Evolutionary conservation across 2,888 invertebrate species (phyloP).

Genomic region (Netelia melanura): DNA sequence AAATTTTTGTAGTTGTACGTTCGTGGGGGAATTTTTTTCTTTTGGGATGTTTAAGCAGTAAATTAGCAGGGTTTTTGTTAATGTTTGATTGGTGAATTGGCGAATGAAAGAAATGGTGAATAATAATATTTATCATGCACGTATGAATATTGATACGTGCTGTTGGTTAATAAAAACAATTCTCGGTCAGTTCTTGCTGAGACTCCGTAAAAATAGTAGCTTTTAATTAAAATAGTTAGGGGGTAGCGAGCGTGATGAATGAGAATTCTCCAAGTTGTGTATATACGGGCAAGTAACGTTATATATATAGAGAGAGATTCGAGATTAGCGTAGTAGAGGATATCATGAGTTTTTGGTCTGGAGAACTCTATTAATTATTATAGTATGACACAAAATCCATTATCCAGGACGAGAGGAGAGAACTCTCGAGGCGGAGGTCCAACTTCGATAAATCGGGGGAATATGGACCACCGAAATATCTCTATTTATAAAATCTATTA

Average conservation of each 20-base stretch:
- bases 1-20: too few relatives aligned
- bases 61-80: background rate
- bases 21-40: too few relatives aligned
- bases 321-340: constrained; percentile 37
- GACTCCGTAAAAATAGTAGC: constrained; percentile 77
- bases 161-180: constrained; percentile 14
- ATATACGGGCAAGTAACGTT: constrained; percentile 32
- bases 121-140: background rate
- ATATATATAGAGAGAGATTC: constrained; percentile 45
- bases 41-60: background rate
- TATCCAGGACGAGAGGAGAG: constrained; percentile 78
- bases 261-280: constrained; percentile 76
- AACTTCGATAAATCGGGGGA: background rate
- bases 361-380: constrained; percentile 84
- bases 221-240: constrained; percentile 84
- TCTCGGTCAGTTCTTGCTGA: constrained; percentile 37
- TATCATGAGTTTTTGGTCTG: constrained; percentile 57
- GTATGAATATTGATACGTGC: background rate
- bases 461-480: too few relatives aligned
- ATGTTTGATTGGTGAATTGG: background rate
- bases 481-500: too few relatives aligned
- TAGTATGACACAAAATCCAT: constrained; percentile 84
- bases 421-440: constrained; percentile 73
- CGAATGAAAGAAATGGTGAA: background rate
- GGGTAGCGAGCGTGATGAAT: constrained; percentile 85